phyloP scores from a whole-genome alignment of 2,888 invertebrate species.

The Xylota sylvarum region DNA sequence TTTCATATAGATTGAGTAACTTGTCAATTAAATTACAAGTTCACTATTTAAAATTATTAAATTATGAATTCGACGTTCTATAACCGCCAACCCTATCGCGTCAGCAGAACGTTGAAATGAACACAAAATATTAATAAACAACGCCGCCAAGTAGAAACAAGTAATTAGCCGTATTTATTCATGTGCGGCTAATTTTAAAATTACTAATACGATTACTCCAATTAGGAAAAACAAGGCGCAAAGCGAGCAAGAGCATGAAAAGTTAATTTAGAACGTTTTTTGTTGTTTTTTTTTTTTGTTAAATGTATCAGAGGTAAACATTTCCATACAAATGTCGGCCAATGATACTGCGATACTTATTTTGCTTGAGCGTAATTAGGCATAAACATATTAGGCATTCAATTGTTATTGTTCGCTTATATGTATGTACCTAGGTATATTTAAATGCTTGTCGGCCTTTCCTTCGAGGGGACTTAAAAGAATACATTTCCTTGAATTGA shows the following conservation, averaged over 20 bases:
- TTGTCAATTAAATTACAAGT: not conserved
- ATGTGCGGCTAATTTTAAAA: constrained; percentile 30
- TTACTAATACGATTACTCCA: constrained; percentile 29
- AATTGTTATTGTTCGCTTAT: not conserved
- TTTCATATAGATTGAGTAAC: not conserved
- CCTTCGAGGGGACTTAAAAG: not conserved
- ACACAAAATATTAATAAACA: not conserved
- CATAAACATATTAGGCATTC: not conserved
- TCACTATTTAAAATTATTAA: not conserved
- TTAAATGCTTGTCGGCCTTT: not conserved
- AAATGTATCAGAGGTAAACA: constrained; percentile 6
- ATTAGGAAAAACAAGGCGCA: constrained; percentile 14
- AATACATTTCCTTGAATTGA: constrained; percentile 1
- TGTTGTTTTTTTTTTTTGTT: not conserved
- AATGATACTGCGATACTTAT: not conserved
- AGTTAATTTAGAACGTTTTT: not conserved
- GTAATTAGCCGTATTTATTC: constrained; percentile 41
- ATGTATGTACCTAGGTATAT: not conserved
- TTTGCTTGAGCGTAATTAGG: not conserved
- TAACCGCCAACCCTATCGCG: not conserved
- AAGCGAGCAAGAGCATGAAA: constrained; percentile 10
- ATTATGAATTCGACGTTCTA: not conserved
- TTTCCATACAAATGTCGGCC: not conserved
- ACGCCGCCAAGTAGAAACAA: not conserved
- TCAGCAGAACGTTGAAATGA: not conserved